Base-by-base conservation (phyloP, 2,113 vertebrate genomes). In the Geothlypis trichas region DNA sequence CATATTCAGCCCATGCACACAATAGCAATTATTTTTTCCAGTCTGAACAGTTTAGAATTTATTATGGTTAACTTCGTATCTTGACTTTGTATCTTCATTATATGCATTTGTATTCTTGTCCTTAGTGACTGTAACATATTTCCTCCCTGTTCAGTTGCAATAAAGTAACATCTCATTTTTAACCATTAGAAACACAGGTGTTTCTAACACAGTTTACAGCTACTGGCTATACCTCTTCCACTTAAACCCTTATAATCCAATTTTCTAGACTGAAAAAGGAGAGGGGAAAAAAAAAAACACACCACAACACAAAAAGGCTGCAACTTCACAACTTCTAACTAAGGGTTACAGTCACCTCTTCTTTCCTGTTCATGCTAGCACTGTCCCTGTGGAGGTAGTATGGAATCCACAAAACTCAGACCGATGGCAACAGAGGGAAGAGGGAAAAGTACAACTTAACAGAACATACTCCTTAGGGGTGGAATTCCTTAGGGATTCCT, bases 251-350 rank as follows among this genome's bases (percentile, higher is more conserved):
- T 49, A 33, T 33, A 77, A 84, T 41, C 4, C 7, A 15, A 9
- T 71, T 81, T 84, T 84, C 69, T 67, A 72, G 18, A 52, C 1
- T 21, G 16, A 61, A 83, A 26, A 9, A 9, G 20, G 7, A 3
- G 10, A 0, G 18, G 6, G 5, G 0, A 0, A 20, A 26, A 13
- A 1, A 23, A 31, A 11, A 4, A 26, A 20, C 20, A 21, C 30
- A 31, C 8, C 62, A 54, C 15, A 69, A 27, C 7, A 62, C 5
- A 16, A 68, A 52, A 59, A 83, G n/a, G 11, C 47, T 85, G 9
- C 7, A 28, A 15, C 33, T 65, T 68, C 63, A 35, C 37, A 65
- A 28, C 37, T 58, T 27, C 35, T 26, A 63, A 49, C 78, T 5
- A 71, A 47, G 5, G 83, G 81, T 46, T 62, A 61, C 37, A 33